Conservation (phyloP, 2,888 invertebrate species). For the Synergus itoensis region DNA sequence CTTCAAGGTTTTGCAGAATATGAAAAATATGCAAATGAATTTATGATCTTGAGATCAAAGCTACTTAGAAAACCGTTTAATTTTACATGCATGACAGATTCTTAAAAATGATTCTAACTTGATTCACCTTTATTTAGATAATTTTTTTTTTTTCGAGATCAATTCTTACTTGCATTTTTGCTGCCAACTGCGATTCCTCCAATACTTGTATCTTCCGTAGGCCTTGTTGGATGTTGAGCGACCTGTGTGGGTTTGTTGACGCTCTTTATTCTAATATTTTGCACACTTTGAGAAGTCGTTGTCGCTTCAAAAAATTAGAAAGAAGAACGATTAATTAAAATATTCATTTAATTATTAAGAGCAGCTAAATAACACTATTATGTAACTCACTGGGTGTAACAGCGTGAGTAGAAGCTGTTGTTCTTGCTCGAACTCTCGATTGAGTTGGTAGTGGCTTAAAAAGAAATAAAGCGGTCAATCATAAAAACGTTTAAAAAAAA, state of each 20-base stretch:
- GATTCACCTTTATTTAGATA: not conserved
- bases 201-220: slow-evolving; percentile 86
- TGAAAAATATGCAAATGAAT: slow-evolving; percentile 38
- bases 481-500: not conserved
- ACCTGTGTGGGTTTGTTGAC: slow-evolving; percentile 53
- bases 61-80: not conserved
- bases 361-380: slow-evolving; percentile 11
- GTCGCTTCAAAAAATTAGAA: slow-evolving; percentile 56
- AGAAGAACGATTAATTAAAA: not conserved
- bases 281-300: slow-evolving; percentile 65
- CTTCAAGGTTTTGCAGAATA: slow-evolving; percentile 39
- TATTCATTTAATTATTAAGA: not conserved
- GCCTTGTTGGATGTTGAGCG: slow-evolving; percentile 75
- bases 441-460: slow-evolving; percentile 38
- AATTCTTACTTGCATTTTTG: slow-evolving; percentile 67
- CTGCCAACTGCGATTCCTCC: slow-evolving; percentile 82
- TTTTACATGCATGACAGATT: not conserved
- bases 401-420: slow-evolving; percentile 60
- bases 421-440: slow-evolving; percentile 57
- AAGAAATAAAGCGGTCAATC: slow-evolving; percentile 1
- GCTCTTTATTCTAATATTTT: slow-evolving; percentile 68
- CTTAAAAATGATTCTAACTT: slow-evolving; percentile 24
- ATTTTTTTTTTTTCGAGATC: slow-evolving; percentile 5
- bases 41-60: slow-evolving; percentile 5
- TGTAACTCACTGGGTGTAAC: slow-evolving; percentile 64